phyloP scores from a whole-genome alignment of 2,113 vertebrate species.

The mouse (Mus musculus) region DNA sequence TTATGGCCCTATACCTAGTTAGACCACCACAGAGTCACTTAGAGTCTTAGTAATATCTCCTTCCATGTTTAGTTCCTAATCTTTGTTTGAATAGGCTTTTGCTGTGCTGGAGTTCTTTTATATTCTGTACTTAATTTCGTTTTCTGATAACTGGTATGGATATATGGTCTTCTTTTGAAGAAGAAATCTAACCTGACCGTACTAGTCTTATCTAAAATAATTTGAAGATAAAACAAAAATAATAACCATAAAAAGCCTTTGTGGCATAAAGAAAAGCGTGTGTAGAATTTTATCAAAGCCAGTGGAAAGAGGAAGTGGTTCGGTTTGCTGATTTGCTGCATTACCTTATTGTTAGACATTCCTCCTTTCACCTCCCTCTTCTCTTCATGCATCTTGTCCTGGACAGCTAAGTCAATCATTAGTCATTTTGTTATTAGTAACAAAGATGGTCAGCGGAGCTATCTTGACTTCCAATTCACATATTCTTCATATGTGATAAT shows the following conservation, averaged over 20 bases:
- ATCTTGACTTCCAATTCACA: not conserved
- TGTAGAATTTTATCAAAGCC: not conserved
- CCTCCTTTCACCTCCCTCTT: not conserved
- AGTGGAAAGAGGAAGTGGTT: not conserved
- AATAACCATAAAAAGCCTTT: not conserved
- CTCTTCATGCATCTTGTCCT: not conserved
- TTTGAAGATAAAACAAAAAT: not conserved
- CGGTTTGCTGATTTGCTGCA: not conserved
- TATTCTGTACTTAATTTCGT: not conserved
- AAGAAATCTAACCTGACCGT: not conserved
- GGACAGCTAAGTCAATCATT: not conserved
- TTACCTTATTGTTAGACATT: not conserved
- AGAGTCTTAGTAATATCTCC: not conserved
- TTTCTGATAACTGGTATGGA: not conserved
- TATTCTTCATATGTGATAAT: constrained; percentile 34
- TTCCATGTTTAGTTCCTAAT: not conserved
- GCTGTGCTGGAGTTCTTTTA: not conserved
- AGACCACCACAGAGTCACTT: not conserved
- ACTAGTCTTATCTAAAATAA: constrained; percentile 46
- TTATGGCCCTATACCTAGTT: not conserved
- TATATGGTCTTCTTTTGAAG: not conserved
- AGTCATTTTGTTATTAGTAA: not conserved
- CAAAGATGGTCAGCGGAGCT: not conserved
- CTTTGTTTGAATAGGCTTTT: not conserved
- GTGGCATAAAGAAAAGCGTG: not conserved